These are phyloP conservation scores for Cetoscarus ocellatus DNA, from an alignment of 2,797 vertebrate genomes.

Conservation along the genomic window DNA sequence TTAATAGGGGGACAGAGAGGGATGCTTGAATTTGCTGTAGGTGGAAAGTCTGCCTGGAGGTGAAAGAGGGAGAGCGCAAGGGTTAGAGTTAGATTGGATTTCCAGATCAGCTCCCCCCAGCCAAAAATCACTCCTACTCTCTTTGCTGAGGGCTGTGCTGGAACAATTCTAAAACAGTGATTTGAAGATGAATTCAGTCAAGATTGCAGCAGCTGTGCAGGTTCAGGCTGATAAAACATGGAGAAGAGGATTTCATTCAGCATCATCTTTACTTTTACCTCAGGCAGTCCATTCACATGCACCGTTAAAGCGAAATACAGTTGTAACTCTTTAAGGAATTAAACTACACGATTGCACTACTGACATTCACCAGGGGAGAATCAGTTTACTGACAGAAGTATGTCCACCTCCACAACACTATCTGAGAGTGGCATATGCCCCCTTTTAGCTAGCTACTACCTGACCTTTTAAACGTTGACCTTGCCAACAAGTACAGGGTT, in stretches of 20 bases:
- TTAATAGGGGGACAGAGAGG: slow-evolving; percentile 23
- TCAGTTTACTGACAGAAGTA: too few species aligned
- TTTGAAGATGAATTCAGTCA: slow-evolving; percentile 17
- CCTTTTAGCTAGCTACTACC: too few species aligned
- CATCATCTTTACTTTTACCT: neutral
- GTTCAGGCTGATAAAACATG: slow-evolving; percentile 2
- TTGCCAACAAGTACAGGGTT: too few species aligned
- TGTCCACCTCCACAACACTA: too few species aligned
- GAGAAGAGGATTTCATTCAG: neutral
- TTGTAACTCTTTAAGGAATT: too few species aligned
- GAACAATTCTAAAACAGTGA: slow-evolving; percentile 35
- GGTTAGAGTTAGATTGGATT: slow-evolving; percentile 55
- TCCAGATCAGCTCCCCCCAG: slow-evolving; percentile 37
- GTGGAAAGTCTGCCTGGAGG: slow-evolving; percentile 65
- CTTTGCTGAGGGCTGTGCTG: slow-evolving; percentile 38
- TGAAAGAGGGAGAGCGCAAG: slow-evolving; percentile 46
- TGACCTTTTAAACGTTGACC: too few species aligned
- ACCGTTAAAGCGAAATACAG: too few species aligned
- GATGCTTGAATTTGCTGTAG: slow-evolving; percentile 32
- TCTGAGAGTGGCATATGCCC: too few species aligned
- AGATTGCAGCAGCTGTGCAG: slow-evolving; percentile 16
- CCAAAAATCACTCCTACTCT: slow-evolving; percentile 46
- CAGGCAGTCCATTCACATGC: too few species aligned
- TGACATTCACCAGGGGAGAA: too few species aligned
- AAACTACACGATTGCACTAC: too few species aligned